Base-by-base conservation (phyloP, 2,113 vertebrate species). In the Perognathus longimembris region DNA sequence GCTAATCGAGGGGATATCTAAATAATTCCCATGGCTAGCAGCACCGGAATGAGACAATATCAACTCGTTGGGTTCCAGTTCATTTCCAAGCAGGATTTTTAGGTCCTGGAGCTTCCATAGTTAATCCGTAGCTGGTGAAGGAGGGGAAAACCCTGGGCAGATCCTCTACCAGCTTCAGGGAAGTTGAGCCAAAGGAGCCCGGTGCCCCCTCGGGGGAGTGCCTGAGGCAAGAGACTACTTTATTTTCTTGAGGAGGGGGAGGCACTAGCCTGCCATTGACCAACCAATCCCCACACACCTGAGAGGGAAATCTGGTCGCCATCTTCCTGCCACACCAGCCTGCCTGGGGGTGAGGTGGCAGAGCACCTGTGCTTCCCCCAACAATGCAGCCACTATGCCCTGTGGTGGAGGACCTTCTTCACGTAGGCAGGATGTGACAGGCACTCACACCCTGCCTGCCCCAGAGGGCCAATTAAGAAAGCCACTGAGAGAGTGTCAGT, bases 391-490 rank as follows among this genome's bases (percentile, higher is more conserved):
- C 22, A n/a, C n/a, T n/a, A n/a, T 1, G 0, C 17, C 26, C n/a
- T 7, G 28, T 15, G 6, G 11, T 18, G 0, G 7, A 57, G 20
- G 22, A 61, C 30, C 26, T 75, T 71, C 26, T 75, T 71, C 34
- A 6, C 17, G 50, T 18, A 57, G 38, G 66, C 21, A 3, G 20
- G 57, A 10, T 54, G 50, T 54, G 67, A 28, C 75, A 59, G 59
- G 4, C 54, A 15, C 50, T 59, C 4, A 45, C 26, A 71, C 10
- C 36, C 18, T 64, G 42, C 9, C 57, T 38, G 80, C 26, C 77
- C 94, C 24, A 21, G 45, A 93, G 79, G 71, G 66, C 83, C 81
- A 94, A 63, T 92, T 94, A 94, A 38, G 75, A 75, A 70, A 87
- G 54, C 20, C 40, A 6, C 42, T 1, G 30, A 76, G 87, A 77